Evolutionary conservation across 2,113 vertebrate species (phyloP), one percentile per base, ranked within the genome.

Genomic region (Carlito syrichta): DNA sequence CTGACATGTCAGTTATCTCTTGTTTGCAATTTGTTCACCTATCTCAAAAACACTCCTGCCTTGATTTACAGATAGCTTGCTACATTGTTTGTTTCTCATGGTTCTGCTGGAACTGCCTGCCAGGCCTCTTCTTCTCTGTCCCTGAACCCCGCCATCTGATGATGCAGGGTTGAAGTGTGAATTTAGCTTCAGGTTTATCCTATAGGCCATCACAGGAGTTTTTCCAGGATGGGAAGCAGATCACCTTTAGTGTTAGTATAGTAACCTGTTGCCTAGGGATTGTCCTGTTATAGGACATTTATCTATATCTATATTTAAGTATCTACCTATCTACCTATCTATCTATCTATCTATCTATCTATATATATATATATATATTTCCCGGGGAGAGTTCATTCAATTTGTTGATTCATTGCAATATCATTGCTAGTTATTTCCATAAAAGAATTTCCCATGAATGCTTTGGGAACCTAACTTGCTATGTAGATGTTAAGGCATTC

Each of bases 21-120:
- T 92, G 63, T 79, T 97, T 91, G 74, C 45, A 87, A 40, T 63
- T 52, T 87, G 85, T 79, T 92, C 68, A 25, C 17, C 76, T 77
- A 3, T 68, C 63, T 94, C 91, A 62, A 40, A 95, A 88, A 92
- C 16, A 86, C 43, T 40, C 17, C 56, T 81, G 35, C 52, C 54
- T 77, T 81, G 43, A 85, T 88, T 96, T 84, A 20, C n/a, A 94
- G 62, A 58, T 62, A 62, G 20, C 40, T 94, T 13, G 4, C 5
- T 63, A 62, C 8, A 11, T 73, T 92, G 62, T 66, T 82, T 50
- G 56, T 45, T 83, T 92, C 68, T 91, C 48, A 52, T 90, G 71
- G 48, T 6, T 89, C 25, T 38, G 3, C 85, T 92, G 45, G 45
- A 77, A 35, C 35, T 35, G 38, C 30, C 43, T 73, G 23, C 45